Conservation (phyloP, 2,797 vertebrate species). For the Hypotaenidia okinawae region DNA sequence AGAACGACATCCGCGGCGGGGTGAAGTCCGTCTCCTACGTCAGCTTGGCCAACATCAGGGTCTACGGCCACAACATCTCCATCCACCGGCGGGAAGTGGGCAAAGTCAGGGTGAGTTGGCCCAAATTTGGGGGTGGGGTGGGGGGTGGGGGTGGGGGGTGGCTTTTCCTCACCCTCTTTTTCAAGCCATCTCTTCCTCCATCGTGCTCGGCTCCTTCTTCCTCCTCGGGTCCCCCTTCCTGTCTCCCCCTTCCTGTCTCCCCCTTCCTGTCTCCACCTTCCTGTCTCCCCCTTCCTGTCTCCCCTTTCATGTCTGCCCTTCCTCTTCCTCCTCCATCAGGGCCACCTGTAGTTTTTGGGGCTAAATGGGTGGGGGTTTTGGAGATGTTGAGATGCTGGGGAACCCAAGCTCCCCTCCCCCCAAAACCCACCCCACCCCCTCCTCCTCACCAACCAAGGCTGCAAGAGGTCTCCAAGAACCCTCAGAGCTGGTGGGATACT, state of each 20-base stretch:
- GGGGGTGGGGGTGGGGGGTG: too few species aligned
- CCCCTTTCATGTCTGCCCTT: too few species aligned
- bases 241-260: too few species aligned
- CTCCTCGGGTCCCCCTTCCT: too few species aligned
- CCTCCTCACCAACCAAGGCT: not conserved
- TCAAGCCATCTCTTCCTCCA: too few species aligned
- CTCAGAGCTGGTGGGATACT: not conserved
- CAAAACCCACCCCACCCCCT: not conserved
- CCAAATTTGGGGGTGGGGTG: too few species aligned
- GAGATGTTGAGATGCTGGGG: not conserved
- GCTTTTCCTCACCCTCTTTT: too few species aligned
- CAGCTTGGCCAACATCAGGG: constrained; percentile 71
- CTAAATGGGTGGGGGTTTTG: not conserved
- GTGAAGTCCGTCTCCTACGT: constrained; percentile 76
- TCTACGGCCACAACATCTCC: constrained; percentile 76
- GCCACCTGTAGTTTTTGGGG: not conserved
- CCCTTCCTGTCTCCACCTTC: too few species aligned
- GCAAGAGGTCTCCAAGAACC: not conserved
- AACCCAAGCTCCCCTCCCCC: too few species aligned
- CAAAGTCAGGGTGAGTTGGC: constrained; percentile 75
- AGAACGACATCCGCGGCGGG: constrained; percentile 79
- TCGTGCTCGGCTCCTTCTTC: too few species aligned
- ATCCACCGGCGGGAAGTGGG: constrained; percentile 75
- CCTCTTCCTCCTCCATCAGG: not conserved
- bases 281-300: too few species aligned